Conservation (phyloP, 1,140 invertebrate species). For the Achatina immaculata region DNA sequence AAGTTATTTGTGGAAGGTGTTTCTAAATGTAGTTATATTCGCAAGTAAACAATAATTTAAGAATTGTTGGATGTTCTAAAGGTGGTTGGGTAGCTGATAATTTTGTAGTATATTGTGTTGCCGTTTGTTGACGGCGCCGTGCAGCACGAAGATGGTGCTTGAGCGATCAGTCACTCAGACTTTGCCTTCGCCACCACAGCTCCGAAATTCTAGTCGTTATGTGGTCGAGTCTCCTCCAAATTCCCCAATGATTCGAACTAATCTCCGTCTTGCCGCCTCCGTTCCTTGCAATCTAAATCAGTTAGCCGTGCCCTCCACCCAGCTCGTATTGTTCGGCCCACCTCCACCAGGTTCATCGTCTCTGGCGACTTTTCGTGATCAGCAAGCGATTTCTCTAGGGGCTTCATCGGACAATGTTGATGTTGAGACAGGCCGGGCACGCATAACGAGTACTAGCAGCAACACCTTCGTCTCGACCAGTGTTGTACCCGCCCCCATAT, state of each 20-base stretch:
- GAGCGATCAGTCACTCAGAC: background rate
- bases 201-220: background rate
- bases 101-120: background rate
- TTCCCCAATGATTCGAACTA: conserved; percentile 29
- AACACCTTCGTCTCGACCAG: conserved; percentile 1
- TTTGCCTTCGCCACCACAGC: conserved; percentile 3
- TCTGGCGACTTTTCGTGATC: background rate
- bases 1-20: too few relatives aligned
- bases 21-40: too few relatives aligned
- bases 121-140: background rate
- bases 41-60: too few relatives aligned
- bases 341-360: background rate
- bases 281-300: conserved; percentile 38
- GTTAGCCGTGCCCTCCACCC: conserved; percentile 13
- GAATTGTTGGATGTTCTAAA: background rate
- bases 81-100: background rate
- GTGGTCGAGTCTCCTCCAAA: conserved; percentile 4
- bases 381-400: background rate
- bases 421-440: background rate
- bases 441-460: background rate
- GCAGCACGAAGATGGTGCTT: background rate
- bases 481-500: background rate
- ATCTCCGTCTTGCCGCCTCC: conserved; percentile 22
- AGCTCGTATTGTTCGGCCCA: conserved; percentile 17
- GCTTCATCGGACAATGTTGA: background rate